Percentiles rank a stretch among this genome's conserved stretches.
These are phyloP conservation scores for Piaya cayana DNA, from an alignment of 2,113 vertebrate species.

Conservation along the genomic window DNA sequence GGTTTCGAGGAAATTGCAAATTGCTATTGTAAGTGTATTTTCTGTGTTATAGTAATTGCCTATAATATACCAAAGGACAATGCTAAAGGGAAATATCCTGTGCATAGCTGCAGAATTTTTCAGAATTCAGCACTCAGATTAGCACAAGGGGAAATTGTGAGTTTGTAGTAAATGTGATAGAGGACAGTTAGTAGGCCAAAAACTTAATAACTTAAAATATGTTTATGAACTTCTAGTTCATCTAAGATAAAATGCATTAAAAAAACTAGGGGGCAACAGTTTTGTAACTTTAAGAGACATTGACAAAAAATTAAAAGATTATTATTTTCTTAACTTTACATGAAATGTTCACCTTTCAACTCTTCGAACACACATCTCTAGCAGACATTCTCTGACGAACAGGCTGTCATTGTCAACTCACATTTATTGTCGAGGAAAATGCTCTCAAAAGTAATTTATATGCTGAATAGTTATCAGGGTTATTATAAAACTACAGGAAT, in stretches of 20 bases:
- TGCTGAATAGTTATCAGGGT: constrained; percentile 8
- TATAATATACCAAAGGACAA: neutral
- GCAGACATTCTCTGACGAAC: neutral
- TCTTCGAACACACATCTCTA: neutral
- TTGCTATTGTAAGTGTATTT: neutral
- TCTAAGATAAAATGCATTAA: neutral
- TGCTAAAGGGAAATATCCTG: neutral
- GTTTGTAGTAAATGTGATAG: neutral
- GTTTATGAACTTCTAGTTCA: neutral
- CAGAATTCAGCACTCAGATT: neutral
- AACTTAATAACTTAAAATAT: neutral
- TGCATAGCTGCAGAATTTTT: neutral
- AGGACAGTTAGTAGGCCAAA: neutral
- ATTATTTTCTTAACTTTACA: neutral
- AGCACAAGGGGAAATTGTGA: neutral
- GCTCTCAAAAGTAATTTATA: constrained; percentile 17
- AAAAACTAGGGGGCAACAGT: neutral
- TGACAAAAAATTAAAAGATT: neutral
- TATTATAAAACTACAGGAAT: constrained; percentile 19
- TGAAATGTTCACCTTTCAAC: constrained; percentile 5
- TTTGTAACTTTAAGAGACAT: neutral
- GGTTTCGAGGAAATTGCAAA: constrained; percentile 33
- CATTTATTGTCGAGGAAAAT: neutral
- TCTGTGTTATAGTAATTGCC: constrained; percentile 3
- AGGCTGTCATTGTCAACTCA: neutral